Evolutionary conservation across 1,140 invertebrate genomes (phyloP).

Genomic region (Drosophila biarmipes): DNA sequence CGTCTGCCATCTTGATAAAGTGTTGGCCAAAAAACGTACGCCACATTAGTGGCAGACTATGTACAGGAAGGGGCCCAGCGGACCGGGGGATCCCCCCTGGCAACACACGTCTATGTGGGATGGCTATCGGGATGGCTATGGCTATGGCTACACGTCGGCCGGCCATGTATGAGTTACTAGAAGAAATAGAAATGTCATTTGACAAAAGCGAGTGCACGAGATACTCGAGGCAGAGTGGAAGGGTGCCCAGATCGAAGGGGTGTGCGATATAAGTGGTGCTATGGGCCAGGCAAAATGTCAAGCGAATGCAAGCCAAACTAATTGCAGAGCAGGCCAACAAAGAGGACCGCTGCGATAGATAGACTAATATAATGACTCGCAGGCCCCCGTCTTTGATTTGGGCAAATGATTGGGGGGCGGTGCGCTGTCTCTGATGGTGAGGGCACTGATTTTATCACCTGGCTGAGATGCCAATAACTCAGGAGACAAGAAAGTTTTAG

Average conservation of each 20-base stretch:
- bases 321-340: conserved; percentile 61
- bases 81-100: conserved; percentile 25
- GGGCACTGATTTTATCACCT: not conserved
- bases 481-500: not conserved
- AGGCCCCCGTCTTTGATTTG: conserved; percentile 3
- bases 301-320: conserved; percentile 72
- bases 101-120: conserved; percentile 46
- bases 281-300: conserved; percentile 66
- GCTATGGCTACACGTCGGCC: not conserved
- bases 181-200: conserved; percentile 82
- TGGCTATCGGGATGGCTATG: conserved; percentile 9
- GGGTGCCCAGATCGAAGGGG: conserved; percentile 5
- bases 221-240: conserved; percentile 32
- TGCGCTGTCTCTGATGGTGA: not conserved
- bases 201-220: conserved; percentile 67
- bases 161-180: conserved; percentile 64
- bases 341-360: conserved; percentile 22
- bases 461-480: not conserved
- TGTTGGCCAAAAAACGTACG: conserved; percentile 82
- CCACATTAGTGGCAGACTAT: conserved; percentile 77
- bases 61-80: not conserved
- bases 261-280: conserved; percentile 11
- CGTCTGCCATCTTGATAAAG: conserved; percentile 83
- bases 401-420: conserved; percentile 6
- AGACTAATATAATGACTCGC: conserved; percentile 56